Evolutionary conservation across 2,797 vertebrate genomes (phyloP).

Genomic region (Harpagifer antarcticus): DNA sequence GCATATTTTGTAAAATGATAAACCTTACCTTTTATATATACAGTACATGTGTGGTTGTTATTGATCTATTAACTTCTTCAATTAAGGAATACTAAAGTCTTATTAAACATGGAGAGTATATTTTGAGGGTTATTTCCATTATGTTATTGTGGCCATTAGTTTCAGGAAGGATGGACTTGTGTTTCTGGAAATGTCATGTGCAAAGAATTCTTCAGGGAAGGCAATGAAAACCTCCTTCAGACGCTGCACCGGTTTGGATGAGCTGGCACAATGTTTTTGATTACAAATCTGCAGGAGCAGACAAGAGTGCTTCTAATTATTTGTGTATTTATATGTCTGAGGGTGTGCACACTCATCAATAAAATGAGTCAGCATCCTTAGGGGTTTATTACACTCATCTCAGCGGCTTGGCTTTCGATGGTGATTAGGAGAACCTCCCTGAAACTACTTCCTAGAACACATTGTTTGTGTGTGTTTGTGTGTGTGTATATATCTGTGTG

Average conservation of each 20-base stretch:
- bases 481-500: neutral
- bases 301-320: constrained; percentile 5
- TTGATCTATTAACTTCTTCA: neutral
- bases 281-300: constrained; percentile 27
- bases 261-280: constrained; percentile 27
- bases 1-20: neutral
- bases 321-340: constrained; percentile 1
- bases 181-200: neutral
- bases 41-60: neutral
- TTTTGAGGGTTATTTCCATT: constrained; percentile 2
- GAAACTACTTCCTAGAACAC: constrained; percentile 52
- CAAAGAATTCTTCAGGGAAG: neutral
- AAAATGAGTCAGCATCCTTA: constrained; percentile 57
- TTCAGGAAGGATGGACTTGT: neutral
- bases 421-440: constrained; percentile 55
- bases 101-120: neutral
- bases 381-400: constrained; percentile 45
- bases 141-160: constrained; percentile 19
- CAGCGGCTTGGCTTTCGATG: constrained; percentile 30
- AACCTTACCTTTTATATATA: neutral
- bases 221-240: neutral
- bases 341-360: constrained; percentile 31
- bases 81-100: no score
- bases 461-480: neutral
- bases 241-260: neutral